Conservation (phyloP, 2,797 vertebrate genomes). For the Catamblyrhynchus diadema region DNA sequence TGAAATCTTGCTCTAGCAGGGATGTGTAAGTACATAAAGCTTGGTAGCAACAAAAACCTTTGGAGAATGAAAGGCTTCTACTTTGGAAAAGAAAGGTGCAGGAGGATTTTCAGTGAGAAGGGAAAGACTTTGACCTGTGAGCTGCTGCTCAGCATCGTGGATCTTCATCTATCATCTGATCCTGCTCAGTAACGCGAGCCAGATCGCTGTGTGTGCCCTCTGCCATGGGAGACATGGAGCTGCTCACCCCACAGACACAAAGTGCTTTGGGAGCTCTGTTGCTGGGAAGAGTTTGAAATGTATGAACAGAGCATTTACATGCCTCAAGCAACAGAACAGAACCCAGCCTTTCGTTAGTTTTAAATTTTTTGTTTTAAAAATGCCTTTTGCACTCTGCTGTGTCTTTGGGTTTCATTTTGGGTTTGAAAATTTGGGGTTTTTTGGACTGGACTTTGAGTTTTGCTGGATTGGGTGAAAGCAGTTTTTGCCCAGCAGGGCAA, state of each 20-base stretch:
- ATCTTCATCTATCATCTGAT: conserved; percentile 53
- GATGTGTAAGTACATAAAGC: background rate
- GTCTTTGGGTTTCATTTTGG: background rate
- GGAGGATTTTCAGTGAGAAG: conserved; percentile 17
- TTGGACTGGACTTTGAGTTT: background rate
- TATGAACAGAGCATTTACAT: background rate
- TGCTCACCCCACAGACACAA: background rate
- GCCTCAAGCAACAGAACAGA: background rate
- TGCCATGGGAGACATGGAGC: conserved; percentile 41
- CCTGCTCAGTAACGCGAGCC: conserved; percentile 48
- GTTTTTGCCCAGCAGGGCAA: background rate
- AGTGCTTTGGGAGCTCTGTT: conserved; percentile 1
- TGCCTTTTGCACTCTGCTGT: background rate
- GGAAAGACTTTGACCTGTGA: conserved; percentile 3
- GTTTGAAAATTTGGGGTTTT: background rate
- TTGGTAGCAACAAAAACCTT: background rate
- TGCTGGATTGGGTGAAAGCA: background rate
- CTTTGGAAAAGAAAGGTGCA: background rate
- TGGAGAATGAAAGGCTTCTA: background rate
- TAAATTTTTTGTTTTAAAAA: background rate
- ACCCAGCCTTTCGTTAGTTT: background rate
- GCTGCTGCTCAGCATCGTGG: conserved; percentile 35
- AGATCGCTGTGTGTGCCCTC: conserved; percentile 39
- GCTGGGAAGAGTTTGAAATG: conserved; percentile 17
- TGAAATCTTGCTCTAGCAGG: background rate